phyloP scores from a whole-genome alignment of 1,140 invertebrate genomes.

The Cylas formicarius region DNA sequence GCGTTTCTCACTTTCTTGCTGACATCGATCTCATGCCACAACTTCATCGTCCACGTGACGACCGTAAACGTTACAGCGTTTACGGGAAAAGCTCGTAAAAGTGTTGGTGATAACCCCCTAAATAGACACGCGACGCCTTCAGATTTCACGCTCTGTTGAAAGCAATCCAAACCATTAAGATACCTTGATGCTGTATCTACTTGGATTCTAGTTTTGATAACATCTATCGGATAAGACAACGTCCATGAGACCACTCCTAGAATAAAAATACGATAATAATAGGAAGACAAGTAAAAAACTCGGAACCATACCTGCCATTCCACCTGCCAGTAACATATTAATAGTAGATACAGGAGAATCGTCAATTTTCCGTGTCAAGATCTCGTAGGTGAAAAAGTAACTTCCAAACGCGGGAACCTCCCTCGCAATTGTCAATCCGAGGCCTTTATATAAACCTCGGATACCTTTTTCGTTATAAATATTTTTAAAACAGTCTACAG shows the following conservation, averaged over 20 bases:
- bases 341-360: conserved; percentile 46
- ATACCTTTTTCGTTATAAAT: conserved; percentile 58
- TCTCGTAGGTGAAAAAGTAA: conserved; percentile 72
- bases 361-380: conserved; percentile 46
- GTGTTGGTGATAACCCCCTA: conserved; percentile 65
- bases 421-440: conserved; percentile 63
- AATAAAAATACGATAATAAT: conserved; percentile 35
- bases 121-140: conserved; percentile 65
- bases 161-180: conserved; percentile 62
- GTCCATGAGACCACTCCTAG: conserved; percentile 73
- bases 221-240: conserved; percentile 78
- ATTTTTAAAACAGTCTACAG: conserved; percentile 58
- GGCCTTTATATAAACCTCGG: conserved; percentile 65
- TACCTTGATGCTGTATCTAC: conserved; percentile 60
- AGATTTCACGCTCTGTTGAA: conserved; percentile 54
- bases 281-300: neutral
- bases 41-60: conserved; percentile 64
- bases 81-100: conserved; percentile 82
- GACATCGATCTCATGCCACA: conserved; percentile 21
- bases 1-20: conserved; percentile 3
- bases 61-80: conserved; percentile 86
- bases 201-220: conserved; percentile 83
- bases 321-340: conserved; percentile 68
- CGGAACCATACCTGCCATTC: conserved; percentile 49
- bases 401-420: conserved; percentile 66